Evolutionary conservation across 2,113 vertebrate species (phyloP).

Genomic region (Cranoglanis bouderius): DNA sequence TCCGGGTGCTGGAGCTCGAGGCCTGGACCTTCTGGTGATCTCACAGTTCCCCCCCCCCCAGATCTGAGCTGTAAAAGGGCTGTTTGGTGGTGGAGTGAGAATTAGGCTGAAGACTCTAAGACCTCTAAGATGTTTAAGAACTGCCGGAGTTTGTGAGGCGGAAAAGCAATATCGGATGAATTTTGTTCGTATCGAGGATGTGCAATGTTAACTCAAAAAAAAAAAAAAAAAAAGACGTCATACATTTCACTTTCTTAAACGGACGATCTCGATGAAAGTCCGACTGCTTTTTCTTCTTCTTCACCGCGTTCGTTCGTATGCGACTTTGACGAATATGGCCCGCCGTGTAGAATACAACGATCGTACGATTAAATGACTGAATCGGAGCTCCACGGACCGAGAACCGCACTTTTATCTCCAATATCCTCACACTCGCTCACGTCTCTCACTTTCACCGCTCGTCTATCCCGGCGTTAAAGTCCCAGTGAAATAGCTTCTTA

Average conservation of each 20-base stretch:
- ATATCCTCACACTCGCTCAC: background rate
- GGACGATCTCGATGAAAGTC: background rate
- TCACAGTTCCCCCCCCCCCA: no score
- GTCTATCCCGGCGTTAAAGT: background rate
- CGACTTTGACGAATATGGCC: no score
- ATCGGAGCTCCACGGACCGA: background rate
- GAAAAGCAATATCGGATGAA: background rate
- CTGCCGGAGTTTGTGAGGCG: background rate
- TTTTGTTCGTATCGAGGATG: background rate
- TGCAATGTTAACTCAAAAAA: background rate
- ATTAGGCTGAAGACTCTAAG: background rate
- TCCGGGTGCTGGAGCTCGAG: conserved; percentile 77
- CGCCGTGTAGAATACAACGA: background rate
- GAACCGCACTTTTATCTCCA: background rate
- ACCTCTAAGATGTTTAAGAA: background rate
- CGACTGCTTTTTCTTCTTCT: background rate
- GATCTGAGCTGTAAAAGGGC: background rate
- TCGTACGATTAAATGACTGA: background rate
- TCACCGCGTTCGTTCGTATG: background rate
- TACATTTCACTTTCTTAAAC: background rate
- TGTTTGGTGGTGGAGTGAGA: background rate
- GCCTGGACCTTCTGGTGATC: conserved; percentile 78
- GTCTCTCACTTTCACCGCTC: background rate
- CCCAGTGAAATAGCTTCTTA: background rate
- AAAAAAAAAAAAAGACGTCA: no score